Base-by-base conservation (phyloP, 2,797 vertebrate species). In the Numenius phaeopus region DNA sequence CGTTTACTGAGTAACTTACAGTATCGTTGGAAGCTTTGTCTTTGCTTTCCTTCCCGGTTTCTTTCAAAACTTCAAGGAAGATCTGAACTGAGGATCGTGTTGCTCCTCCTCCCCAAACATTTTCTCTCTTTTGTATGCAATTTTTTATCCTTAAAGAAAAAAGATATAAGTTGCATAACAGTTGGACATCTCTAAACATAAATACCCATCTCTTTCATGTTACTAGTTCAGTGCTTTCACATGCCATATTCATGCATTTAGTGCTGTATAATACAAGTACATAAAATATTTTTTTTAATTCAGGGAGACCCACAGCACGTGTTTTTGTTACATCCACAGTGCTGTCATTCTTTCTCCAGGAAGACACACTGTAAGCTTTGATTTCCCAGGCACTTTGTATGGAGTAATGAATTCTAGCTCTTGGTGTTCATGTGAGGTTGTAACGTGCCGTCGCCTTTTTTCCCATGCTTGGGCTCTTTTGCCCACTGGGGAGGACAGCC, bases 51-150 rank as follows among this genome's bases (percentile, higher is more conserved):
- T 89, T 92, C 81, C 21, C 4, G 4, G 23, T 87, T 96, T 89
- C 83, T 96, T 96, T 92, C 89, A 87, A 27, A 89, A 66, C 57
- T 91, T 92, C 1, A 24, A 57, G 87, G 90, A 79, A 77, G 71
- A 85, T 70, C 76, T 69, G 65, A 83, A 65, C 16, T 32, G 67
- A 66, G 37, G 49, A 86, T 86, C 3, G 0, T 86, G 54, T 93
- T 90, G 30, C 61, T 90, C 62, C 69, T 79, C 62, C 78, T 88
- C 57, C 32, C 32, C 49, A 83, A 90, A 61, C 21, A 42, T 86
- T 79, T 92, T 78, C 32, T 76, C 40, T 83, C 34, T 90, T 75
- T 49, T 88, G 11, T 62, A 52, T 95, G 66, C 50, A 90, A 72
- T 82, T 89, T 27, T 83, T 46, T 82, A 14, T 79, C 19, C 58